Conservation (phyloP, 2,113 vertebrate species). For the Rhinoderma darwinii region DNA sequence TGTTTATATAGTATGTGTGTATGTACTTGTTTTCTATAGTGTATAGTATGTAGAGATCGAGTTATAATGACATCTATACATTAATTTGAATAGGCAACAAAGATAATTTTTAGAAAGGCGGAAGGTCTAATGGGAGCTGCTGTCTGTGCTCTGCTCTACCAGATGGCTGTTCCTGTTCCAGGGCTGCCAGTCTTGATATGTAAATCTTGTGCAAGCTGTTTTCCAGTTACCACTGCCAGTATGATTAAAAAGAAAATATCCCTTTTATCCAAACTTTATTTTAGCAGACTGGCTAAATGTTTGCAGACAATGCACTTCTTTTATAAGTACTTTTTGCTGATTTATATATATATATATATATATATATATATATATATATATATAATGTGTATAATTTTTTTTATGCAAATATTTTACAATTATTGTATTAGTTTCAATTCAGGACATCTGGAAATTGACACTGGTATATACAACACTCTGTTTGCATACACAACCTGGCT, state of each 20-base stretch:
- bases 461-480: too few relatives aligned
- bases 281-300: background rate
- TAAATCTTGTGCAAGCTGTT: constrained; percentile 20
- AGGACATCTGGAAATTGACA: too few relatives aligned
- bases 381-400: too few relatives aligned
- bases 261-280: background rate
- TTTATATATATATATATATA: too few relatives aligned
- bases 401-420: too few relatives aligned
- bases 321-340: background rate
- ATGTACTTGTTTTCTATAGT: background rate
- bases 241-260: background rate
- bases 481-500: too few relatives aligned
- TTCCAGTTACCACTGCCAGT: background rate
- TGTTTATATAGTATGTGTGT: too few relatives aligned
- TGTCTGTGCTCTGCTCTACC: constrained; percentile 17
- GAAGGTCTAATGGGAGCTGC: background rate
- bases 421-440: too few relatives aligned
- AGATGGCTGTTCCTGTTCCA: constrained; percentile 28
- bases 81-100: background rate
- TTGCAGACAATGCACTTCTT: background rate
- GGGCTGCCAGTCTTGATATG: constrained; percentile 35
- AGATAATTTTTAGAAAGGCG: background rate
- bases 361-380: too few relatives aligned
- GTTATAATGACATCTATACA: background rate
- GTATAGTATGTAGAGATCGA: background rate